These are phyloP conservation scores for Drosophila conformis DNA, from an alignment of 2,888 invertebrate species.

Conservation along the genomic window DNA sequence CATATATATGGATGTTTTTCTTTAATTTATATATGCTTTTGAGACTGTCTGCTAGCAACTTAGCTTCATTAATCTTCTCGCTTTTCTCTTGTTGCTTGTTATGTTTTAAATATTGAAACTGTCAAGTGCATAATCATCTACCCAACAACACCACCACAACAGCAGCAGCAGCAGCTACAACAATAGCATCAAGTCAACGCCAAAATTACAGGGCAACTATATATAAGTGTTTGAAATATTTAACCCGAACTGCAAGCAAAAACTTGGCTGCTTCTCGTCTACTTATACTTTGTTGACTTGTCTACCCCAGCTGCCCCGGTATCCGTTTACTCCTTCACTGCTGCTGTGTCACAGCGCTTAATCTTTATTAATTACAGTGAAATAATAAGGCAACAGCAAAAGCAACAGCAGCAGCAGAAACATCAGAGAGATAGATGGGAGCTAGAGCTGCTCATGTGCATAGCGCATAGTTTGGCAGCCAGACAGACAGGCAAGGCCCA, in stretches of 20 bases:
- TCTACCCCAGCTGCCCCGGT: conserved; percentile 7
- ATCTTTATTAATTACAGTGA: conserved; percentile 84
- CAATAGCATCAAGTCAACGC: conserved; percentile 30
- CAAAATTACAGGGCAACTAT: conserved; percentile 64
- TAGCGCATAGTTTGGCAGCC: conserved; percentile 58
- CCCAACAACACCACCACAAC: conserved; percentile 17
- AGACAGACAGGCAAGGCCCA: conserved; percentile 35
- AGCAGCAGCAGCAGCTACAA: conserved; percentile 9
- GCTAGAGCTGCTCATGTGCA: conserved; percentile 48
- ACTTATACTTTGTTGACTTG: conserved; percentile 39
- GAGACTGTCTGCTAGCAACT: conserved; percentile 9
- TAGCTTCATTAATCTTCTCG: conserved; percentile 65
- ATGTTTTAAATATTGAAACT: conserved; percentile 72
- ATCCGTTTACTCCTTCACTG: conserved; percentile 18
- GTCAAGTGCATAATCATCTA: conserved; percentile 71
- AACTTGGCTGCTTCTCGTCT: conserved; percentile 45
- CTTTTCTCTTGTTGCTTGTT: conserved; percentile 53
- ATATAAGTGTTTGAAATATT: conserved; percentile 50
- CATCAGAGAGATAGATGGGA: conserved; percentile 51
- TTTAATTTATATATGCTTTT: not conserved
- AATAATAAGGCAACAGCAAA: conserved; percentile 72
- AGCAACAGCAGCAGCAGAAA: conserved; percentile 9
- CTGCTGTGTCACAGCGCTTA: conserved; percentile 79
- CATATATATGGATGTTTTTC: conserved; percentile 7
- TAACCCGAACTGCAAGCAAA: conserved; percentile 50